Base-by-base conservation (phyloP, 2,888 invertebrate genomes). In the Chirona hameri region DNA sequence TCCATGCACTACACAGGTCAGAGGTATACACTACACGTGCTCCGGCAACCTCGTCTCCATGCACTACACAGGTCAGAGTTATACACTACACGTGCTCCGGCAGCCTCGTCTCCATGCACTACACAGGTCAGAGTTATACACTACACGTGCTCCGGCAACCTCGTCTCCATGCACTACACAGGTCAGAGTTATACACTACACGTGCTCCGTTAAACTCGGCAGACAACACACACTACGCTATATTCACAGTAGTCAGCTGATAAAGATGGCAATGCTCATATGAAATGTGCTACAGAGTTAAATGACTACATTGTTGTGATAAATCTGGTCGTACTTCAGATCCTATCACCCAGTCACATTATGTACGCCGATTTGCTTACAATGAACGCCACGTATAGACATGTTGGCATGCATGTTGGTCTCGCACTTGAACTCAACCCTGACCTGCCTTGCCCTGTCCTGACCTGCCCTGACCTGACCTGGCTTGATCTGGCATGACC, bases 1-100 rank as follows among this genome's bases (percentile, higher is more conserved):
- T 39, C 76, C 39, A 76, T 76, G 76, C 76, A 76, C 24, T 76
- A 76, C 76, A 76, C 76, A 39, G 76, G 76, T 76, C 21, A 72
- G 72, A 3, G 2, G 0, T 18, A 18, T 24, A 7, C 60, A 60
- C 60, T 24, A 60, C 1, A 18, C 60, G 24, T 1, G 52, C 7
- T 39, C 76, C 12, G 76, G 76, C 39, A 31, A 46, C 24, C 10
- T 9, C 5, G 76, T 76, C 46, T 39, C 76, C 39, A 76, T 76
- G 76, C 76, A 76, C 24, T 76, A 76, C 76, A 76, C 76, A 39
- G 76, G 76, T 76, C 21, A 72, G 72, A 3, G 2, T 9, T 18
- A 18, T 24, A 7, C 60, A 60, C 60, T 24, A 60, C 1, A 18
- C 60, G 24, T 1, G 52, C 7, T 39, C 76, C 12, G 76, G 76